A percentile compares a stretch with the other conserved stretches of the same genome.
Evolutionary conservation across 2,888 invertebrate species (phyloP).

Genomic region (Andrena haemorrhoa): DNA sequence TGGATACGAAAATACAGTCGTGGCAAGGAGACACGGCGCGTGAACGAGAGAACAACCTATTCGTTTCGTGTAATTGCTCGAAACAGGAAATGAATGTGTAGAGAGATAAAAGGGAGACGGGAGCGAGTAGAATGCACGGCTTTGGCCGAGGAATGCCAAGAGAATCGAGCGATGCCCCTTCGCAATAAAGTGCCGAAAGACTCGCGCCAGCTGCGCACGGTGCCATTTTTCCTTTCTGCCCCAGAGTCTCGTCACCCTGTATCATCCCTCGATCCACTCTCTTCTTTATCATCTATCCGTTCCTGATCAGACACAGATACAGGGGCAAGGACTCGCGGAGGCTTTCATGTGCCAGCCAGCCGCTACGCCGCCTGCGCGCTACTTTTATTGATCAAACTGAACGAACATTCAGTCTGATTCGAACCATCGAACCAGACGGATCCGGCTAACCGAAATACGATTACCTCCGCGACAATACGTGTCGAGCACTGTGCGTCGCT

Average conservation of each 20-base stretch:
- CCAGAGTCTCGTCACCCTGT: conserved; percentile 4
- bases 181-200: not conserved
- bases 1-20: not conserved
- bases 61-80: not conserved
- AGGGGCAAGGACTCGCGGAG: conserved; percentile 51
- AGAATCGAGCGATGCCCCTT: conserved; percentile 10
- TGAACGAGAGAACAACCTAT: not conserved
- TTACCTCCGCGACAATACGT: conserved; percentile 55
- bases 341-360: conserved; percentile 41
- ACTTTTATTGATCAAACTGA: conserved; percentile 77
- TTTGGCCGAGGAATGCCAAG: not conserved
- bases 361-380: conserved; percentile 74
- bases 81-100: not conserved
- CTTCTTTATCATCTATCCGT: conserved; percentile 55
- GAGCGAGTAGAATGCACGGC: not conserved
- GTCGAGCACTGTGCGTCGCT: conserved; percentile 27
- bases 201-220: conserved; percentile 6
- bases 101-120: no score
- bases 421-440: conserved; percentile 75
- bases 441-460: conserved; percentile 68
- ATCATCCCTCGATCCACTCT: conserved; percentile 6
- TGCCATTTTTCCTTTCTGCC: not conserved
- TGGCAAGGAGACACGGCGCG: not conserved
- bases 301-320: conserved; percentile 58
- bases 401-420: conserved; percentile 75